phyloP scores from a whole-genome alignment of 1,140 invertebrate species.

The Bombus confusus region DNA sequence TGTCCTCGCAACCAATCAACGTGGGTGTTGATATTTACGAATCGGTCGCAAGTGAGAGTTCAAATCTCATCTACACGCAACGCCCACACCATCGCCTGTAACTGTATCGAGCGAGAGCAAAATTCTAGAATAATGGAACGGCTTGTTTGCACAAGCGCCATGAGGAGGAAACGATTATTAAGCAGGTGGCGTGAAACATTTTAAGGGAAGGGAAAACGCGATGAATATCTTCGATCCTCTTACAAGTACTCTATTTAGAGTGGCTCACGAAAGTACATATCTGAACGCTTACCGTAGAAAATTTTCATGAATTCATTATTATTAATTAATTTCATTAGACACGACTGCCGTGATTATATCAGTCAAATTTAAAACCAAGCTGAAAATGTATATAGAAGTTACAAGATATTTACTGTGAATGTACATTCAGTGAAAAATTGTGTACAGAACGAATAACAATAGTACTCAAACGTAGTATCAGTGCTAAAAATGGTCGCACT shows the following conservation, averaged over 20 bases:
- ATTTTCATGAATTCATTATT: too few relatives aligned
- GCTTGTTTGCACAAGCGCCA: background rate
- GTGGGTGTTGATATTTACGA: constrained; percentile 58
- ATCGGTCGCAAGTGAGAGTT: background rate
- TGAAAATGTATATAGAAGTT: too few relatives aligned
- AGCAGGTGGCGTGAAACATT: background rate
- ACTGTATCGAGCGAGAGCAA: background rate
- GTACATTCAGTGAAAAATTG: too few relatives aligned
- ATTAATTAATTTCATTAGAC: too few relatives aligned
- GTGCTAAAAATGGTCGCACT: too few relatives aligned
- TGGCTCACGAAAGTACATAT: background rate
- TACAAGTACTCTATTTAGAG: background rate
- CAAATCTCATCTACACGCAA: constrained; percentile 45
- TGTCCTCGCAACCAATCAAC: background rate
- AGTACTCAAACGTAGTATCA: too few relatives aligned
- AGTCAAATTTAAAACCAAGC: background rate
- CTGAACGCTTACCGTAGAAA: background rate
- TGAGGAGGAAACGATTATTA: background rate
- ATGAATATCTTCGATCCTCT: background rate
- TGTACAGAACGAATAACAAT: too few relatives aligned
- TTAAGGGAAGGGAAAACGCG: background rate
- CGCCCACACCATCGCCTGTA: constrained; percentile 20
- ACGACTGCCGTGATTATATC: too few relatives aligned
- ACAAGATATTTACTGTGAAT: too few relatives aligned
- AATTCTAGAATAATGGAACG: constrained; percentile 1